Percentiles rank a stretch among this genome's conserved stretches.
phyloP scores from a whole-genome alignment of 35 echinoderm and acorn worm genomes.

The Heliocidaris erythrogramma region DNA sequence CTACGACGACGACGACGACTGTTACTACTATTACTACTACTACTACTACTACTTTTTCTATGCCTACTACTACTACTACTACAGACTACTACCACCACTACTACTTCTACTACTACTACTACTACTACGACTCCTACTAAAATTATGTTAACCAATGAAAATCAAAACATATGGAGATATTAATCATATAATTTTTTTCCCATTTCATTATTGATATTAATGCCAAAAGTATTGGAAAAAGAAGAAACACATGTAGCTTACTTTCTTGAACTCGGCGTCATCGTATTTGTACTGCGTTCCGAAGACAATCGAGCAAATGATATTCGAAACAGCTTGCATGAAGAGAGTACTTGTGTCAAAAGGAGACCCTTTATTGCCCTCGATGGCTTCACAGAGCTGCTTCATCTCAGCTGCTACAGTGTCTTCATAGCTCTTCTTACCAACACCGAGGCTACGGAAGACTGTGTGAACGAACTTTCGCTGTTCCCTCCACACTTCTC shows the following conservation, averaged over 20 bases:
- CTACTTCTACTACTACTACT: not conserved
- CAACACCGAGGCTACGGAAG: constrained; percentile 84
- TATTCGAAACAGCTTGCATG: constrained; percentile 66
- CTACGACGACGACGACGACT: not conserved
- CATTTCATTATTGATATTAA: not conserved
- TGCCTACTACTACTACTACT: not conserved
- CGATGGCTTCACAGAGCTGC: constrained; percentile 40
- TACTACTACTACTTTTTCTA: not conserved
- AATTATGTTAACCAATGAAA: not conserved
- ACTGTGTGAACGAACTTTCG: constrained; percentile 70
- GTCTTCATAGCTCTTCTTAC: constrained; percentile 77
- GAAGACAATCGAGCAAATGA: constrained; percentile 60
- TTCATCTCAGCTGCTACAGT: constrained; percentile 60
- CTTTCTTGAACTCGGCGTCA: constrained; percentile 25
- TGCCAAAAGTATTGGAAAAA: not conserved
- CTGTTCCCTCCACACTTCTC: constrained; percentile 71
- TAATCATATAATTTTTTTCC: not conserved
- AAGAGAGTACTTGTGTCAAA: constrained; percentile 63
- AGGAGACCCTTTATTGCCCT: constrained; percentile 9
- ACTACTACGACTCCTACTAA: not conserved
- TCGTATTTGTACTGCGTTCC: constrained; percentile 61
- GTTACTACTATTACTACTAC: not conserved
- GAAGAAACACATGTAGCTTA: not conserved
- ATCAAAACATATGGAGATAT: not conserved
- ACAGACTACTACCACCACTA: not conserved